phyloP scores from a whole-genome alignment of 2,113 vertebrate genomes.

The Acanthochromis polyacanthus region DNA sequence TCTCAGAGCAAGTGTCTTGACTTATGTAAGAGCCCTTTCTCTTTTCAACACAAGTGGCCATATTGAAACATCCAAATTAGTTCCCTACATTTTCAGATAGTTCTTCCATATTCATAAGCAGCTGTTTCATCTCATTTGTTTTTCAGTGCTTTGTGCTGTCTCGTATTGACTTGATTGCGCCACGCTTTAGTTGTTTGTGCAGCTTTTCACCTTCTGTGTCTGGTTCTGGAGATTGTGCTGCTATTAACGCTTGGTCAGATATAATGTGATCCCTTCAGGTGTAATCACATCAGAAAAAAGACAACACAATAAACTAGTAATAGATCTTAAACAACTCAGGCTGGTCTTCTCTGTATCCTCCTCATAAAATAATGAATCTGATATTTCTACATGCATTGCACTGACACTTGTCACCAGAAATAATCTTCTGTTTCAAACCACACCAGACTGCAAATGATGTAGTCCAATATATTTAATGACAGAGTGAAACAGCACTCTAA shows the following conservation, averaged over 20 bases:
- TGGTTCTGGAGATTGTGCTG: neutral
- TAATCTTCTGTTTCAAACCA: conserved; percentile 11
- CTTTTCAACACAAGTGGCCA: too few species aligned
- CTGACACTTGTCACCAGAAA: conserved; percentile 21
- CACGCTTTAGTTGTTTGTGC: neutral
- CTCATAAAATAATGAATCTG: conserved; percentile 5
- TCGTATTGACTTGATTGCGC: neutral
- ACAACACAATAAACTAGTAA: neutral
- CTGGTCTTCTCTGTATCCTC: neutral
- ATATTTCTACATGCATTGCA: conserved; percentile 3
- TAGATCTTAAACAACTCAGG: conserved; percentile 5
- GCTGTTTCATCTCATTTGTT: too few species aligned
- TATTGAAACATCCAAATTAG: too few species aligned
- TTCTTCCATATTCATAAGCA: too few species aligned
- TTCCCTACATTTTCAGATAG: too few species aligned
- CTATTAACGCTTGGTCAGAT: conserved; percentile 13
- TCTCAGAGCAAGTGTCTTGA: too few species aligned
- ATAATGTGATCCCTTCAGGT: neutral
- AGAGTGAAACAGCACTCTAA: neutral
- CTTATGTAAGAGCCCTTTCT: too few species aligned
- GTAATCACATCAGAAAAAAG: conserved; percentile 15
- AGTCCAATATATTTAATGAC: conserved; percentile 25
- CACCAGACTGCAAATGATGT: conserved; percentile 5
- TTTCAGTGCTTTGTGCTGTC: neutral
- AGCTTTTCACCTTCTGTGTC: neutral